phyloP scores from a whole-genome alignment of 2,797 vertebrate species.

The Manis javanica region DNA sequence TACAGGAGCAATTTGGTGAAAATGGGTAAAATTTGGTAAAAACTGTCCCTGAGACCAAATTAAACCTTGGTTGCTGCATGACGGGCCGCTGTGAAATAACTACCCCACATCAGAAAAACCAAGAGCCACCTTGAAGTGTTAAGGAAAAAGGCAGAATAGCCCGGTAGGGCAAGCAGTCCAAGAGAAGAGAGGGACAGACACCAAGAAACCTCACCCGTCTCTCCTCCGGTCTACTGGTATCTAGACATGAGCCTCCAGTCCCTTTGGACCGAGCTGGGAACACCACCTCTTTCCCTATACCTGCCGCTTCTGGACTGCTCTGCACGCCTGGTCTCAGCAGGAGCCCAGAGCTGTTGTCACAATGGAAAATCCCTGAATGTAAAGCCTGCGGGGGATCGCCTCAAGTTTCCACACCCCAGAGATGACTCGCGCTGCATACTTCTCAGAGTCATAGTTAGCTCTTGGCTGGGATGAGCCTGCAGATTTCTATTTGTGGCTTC shows the following conservation, averaged over 20 bases:
- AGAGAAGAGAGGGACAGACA: background rate
- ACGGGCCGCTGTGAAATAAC: background rate
- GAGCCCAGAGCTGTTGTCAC: constrained; percentile 9
- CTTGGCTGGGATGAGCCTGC: background rate
- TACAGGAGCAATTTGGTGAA: background rate
- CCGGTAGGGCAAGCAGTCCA: background rate
- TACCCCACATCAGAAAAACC: background rate
- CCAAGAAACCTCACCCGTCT: background rate
- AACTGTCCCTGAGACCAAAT: background rate
- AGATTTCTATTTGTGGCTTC: constrained; percentile 48
- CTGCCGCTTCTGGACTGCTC: constrained; percentile 9
- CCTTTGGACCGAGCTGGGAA: background rate
- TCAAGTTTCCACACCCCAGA: constrained; percentile 53
- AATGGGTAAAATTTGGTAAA: background rate
- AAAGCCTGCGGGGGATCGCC: background rate
- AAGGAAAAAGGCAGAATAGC: background rate
- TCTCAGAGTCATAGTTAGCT: background rate
- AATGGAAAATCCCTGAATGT: constrained; percentile 53
- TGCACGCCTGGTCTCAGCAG: background rate
- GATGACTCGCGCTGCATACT: background rate
- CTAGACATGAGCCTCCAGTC: background rate
- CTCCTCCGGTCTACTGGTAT: background rate
- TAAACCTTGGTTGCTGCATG: background rate
- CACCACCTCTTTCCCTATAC: background rate
- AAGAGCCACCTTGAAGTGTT: background rate